Base-by-base conservation (phyloP, 1,140 invertebrate genomes). In the Pseudachorutes palmiensis region DNA sequence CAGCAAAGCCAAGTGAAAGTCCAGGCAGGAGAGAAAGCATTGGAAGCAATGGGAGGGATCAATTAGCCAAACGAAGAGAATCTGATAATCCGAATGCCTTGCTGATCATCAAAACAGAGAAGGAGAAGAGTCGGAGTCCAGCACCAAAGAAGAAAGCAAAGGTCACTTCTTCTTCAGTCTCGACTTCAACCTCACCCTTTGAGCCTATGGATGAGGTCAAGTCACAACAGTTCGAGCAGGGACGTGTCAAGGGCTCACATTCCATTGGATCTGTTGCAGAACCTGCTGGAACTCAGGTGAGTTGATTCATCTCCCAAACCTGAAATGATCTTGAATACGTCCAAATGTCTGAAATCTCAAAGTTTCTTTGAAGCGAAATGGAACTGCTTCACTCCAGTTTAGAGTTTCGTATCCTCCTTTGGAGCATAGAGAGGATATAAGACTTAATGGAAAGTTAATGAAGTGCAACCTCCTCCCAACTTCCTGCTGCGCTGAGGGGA, bases 1-100 rank as follows among this genome's bases (percentile, higher is more conserved):
- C 22, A 63, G n/a, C n/a, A n/a, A n/a, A 19, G 24, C 14, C 31
- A 19, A 49, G 19, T 12, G 61, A 31, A 28, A 59, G 31, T 30
- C 26, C 28, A 12, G 62, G 58, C 48, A 16, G 69, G 3, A 71
- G 66, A 41, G 63, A 68, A 68, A 68, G 66, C 31, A 32, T 31
- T 2, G 48, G 63, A 1, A 71, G 70, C 30, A 55, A 45, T 48
- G 62, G 51, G 41, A 67, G 60, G 22, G 33, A 3, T 24, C 51
- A 55, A 55, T 9, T 41, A 41, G 5, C 36, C 36, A 55, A 19
- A 3, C 14, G 14, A 9, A 9, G 51, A 55, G 51, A 55, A 24
- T 14, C 22, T 55, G 51, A 55, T n/a, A n/a, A n/a, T n/a, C 5
- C 51, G 3, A 19, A 24, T 22, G 5, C 14, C 51, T 57, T 19